Conservation (phyloP, 2,888 invertebrate species). For the Drosophila multiciliata region DNA sequence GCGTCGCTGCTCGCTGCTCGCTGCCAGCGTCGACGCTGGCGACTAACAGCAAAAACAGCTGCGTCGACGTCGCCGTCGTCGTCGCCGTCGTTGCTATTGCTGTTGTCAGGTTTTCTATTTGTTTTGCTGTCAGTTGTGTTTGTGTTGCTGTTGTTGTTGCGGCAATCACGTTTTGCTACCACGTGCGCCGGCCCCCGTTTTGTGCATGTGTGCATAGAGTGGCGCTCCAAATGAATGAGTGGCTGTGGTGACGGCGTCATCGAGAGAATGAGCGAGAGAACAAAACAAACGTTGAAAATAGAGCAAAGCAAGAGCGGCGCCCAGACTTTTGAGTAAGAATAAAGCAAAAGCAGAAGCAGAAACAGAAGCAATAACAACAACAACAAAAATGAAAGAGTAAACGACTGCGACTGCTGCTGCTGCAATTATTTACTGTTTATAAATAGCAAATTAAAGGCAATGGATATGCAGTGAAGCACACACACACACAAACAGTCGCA, state of each 20-base stretch:
- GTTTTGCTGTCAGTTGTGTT: slow-evolving; percentile 70
- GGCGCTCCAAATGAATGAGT: slow-evolving; percentile 59
- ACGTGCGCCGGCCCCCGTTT: slow-evolving; percentile 78
- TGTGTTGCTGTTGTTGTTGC: slow-evolving; percentile 62
- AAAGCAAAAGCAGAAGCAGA: slow-evolving; percentile 13
- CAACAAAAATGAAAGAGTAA: slow-evolving; percentile 15
- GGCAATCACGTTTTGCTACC: slow-evolving; percentile 83
- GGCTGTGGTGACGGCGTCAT: slow-evolving; percentile 4
- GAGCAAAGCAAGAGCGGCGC: slow-evolving; percentile 13
- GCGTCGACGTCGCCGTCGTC: slow-evolving; percentile 21
- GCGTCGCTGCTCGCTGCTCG: slow-evolving; percentile 29
- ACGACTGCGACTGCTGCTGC: slow-evolving; percentile 3
- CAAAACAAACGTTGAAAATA: slow-evolving; percentile 46
- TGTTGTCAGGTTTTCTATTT: slow-evolving; percentile 77
- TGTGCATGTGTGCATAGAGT: slow-evolving; percentile 46
- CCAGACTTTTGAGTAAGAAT: slow-evolving; percentile 16
- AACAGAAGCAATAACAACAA: slow-evolving; percentile 2
- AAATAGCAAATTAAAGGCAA: slow-evolving; percentile 50
- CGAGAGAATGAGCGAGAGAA: slow-evolving; percentile 28
- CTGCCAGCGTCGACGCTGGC: slow-evolving; percentile 22
- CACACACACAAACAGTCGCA: slow-evolving; percentile 20
- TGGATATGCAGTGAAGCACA: slow-evolving; percentile 43
- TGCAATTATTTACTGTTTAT: slow-evolving; percentile 37
- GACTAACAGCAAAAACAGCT: slow-evolving; percentile 32
- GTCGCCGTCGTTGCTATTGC: slow-evolving; percentile 16